Conservation (phyloP, 1,140 invertebrate species). For the Cyclargus thomasi region DNA sequence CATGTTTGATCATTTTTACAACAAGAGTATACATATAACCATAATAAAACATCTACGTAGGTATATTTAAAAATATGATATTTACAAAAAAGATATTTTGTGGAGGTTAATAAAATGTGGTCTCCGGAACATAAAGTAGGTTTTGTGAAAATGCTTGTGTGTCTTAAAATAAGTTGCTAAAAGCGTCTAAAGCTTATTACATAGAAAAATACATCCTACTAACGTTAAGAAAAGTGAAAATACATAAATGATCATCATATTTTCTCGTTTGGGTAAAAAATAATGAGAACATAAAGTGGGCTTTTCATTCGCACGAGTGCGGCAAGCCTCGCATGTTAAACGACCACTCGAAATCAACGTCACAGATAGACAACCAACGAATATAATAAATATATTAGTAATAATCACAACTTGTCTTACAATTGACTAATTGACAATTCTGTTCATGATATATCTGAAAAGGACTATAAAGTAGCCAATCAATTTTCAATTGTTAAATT, state of each 20-base stretch:
- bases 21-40: slow-evolving; percentile 32
- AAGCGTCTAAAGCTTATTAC: no score
- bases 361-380: background rate
- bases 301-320: background rate
- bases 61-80: slow-evolving; percentile 2
- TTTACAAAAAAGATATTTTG: background rate
- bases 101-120: background rate
- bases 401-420: background rate
- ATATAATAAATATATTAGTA: background rate
- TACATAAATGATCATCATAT: background rate
- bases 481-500: no score
- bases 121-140: background rate
- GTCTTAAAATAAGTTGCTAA: background rate
- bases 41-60: slow-evolving; percentile 11
- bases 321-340: background rate
- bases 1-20: slow-evolving; percentile 46
- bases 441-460: background rate
- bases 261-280: background rate
- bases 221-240: background rate
- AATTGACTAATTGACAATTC: background rate
- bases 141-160: background rate
- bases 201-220: background rate
- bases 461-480: no score
- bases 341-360: background rate
- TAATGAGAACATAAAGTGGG: background rate